These are phyloP conservation scores for Characodon lateralis DNA, from an alignment of 2,797 vertebrate species.

Conservation along the genomic window DNA sequence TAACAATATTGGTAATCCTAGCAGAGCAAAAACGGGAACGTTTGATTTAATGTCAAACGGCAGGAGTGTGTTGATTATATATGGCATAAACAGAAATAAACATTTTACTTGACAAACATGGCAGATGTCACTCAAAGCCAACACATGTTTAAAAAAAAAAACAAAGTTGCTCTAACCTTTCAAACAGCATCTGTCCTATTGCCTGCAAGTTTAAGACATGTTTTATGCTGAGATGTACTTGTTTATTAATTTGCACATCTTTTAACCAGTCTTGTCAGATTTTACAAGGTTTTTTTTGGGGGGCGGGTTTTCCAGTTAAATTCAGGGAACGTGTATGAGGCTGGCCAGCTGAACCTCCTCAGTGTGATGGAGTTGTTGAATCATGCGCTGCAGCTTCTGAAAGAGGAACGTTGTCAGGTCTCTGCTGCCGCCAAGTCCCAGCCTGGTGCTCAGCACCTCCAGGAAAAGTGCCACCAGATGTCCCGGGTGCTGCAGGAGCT, in stretches of 20 bases:
- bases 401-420: constrained; percentile 60
- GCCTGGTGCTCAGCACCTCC: constrained; percentile 61
- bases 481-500: constrained; percentile 69
- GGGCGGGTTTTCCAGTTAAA: constrained; percentile 77
- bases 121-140: too few relatives aligned
- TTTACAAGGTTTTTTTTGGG: neutral
- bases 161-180: too few relatives aligned
- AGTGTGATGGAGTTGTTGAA: constrained; percentile 85
- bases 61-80: too few relatives aligned
- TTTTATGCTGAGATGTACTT: too few relatives aligned
- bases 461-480: constrained; percentile 64
- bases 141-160: too few relatives aligned
- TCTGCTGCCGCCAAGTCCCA: constrained; percentile 40
- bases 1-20: too few relatives aligned
- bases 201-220: neutral
- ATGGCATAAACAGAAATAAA: too few relatives aligned
- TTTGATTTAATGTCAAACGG: too few relatives aligned
- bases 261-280: neutral
- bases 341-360: constrained; percentile 84
- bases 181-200: neutral
- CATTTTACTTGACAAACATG: too few relatives aligned
- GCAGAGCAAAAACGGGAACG: too few relatives aligned
- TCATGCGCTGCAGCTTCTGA: constrained; percentile 81
- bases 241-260: too few relatives aligned
- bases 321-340: constrained; percentile 84